phyloP scores from a whole-genome alignment of 2,888 invertebrate genomes.

The Aphrophora alni region DNA sequence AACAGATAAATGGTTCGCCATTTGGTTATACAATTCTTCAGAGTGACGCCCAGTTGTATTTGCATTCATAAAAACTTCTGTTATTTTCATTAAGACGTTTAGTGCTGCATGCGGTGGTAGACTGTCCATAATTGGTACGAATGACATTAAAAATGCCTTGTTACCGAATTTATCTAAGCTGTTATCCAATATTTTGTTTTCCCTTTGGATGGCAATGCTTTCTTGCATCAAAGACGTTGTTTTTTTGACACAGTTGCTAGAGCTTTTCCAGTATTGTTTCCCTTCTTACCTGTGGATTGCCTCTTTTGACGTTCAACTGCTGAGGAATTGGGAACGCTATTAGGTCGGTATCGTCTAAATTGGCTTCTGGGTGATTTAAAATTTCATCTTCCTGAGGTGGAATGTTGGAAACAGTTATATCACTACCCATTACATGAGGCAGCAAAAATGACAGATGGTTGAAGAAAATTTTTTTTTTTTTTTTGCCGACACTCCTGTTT shows the following conservation, averaged over 20 bases:
- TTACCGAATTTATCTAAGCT: background rate
- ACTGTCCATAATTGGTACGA: background rate
- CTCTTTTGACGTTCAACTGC: too few species aligned
- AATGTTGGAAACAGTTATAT: background rate
- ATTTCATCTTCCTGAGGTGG: background rate
- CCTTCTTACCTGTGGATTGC: background rate
- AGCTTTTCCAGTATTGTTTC: background rate
- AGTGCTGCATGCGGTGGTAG: background rate
- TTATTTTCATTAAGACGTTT: background rate
- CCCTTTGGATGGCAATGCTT: background rate
- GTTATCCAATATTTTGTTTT: too few species aligned
- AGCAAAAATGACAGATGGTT: slow-evolving; percentile 2
- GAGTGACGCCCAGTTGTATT: too few species aligned
- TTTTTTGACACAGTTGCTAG: background rate
- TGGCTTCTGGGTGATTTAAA: too few species aligned
- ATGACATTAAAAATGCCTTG: background rate
- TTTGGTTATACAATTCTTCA: too few species aligned
- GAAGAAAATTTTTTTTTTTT: background rate
- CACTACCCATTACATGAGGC: slow-evolving; percentile 4
- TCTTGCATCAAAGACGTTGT: background rate
- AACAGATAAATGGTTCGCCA: too few species aligned
- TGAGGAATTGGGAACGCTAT: background rate
- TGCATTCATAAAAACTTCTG: background rate
- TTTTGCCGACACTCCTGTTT: too few species aligned
- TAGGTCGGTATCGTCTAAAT: background rate